Evolutionary conservation across 2,797 vertebrate genomes (phyloP).

Genomic region (Hapalemur alaotrensis): DNA sequence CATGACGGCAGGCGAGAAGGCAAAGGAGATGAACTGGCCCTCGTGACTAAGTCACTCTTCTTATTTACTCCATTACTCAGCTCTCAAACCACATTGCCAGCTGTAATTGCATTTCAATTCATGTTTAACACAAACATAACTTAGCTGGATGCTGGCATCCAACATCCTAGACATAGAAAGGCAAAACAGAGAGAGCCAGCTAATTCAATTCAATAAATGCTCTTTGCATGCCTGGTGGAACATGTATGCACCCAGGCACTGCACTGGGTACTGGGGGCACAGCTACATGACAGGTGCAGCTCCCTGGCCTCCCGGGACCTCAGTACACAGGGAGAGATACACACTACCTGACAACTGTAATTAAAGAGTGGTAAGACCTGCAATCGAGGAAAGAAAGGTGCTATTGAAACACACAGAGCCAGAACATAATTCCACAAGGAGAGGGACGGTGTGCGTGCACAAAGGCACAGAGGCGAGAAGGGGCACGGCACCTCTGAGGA

Average conservation of each 20-base stretch:
- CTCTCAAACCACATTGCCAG: constrained; percentile 67
- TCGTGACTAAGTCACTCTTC: constrained; percentile 46
- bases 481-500: neutral
- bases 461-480: fast-evolving
- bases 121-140: constrained; percentile 78
- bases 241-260: neutral
- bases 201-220: neutral
- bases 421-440: neutral
- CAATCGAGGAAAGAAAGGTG: neutral
- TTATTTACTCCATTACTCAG: constrained; percentile 66
- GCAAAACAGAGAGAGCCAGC: constrained; percentile 44
- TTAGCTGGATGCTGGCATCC: constrained; percentile 74
- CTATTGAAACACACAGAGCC: neutral
- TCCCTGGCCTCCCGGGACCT: neutral
- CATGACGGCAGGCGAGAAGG: constrained; percentile 56
- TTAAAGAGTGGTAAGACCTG: neutral
- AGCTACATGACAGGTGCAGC: fast-evolving
- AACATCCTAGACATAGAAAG: constrained; percentile 57
- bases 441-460: fast-evolving
- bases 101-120: constrained; percentile 77
- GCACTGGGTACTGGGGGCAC: neutral
- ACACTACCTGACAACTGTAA: fast-evolving
- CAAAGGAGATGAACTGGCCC: constrained; percentile 65
- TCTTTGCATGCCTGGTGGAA: neutral
- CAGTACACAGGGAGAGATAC: neutral